Conservation (phyloP, 2,888 invertebrate genomes). For the Drosophila formosana region DNA sequence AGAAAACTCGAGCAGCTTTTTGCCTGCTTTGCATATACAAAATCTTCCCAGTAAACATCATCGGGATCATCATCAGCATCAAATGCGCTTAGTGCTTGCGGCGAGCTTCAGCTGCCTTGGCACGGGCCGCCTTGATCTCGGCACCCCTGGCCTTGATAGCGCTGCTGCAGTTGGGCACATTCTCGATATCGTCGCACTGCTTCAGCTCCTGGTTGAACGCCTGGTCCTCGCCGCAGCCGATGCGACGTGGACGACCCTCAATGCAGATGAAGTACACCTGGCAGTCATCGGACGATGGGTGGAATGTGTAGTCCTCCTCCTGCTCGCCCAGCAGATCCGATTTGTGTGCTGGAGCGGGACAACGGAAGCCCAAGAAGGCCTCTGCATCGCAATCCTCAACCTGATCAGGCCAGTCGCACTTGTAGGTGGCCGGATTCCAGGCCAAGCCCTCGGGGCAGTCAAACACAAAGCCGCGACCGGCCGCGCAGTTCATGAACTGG, state of each 20-base stretch:
- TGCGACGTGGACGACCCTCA: slow-evolving; percentile 89
- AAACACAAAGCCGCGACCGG: slow-evolving; percentile 90
- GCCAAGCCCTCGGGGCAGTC: slow-evolving; percentile 94
- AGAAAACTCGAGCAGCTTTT: slow-evolving; percentile 73
- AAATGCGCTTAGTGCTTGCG: slow-evolving; percentile 24
- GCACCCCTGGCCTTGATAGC: slow-evolving; percentile 71
- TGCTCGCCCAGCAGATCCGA: slow-evolving; percentile 84
- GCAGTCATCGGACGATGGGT: slow-evolving; percentile 88
- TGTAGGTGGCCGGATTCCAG: slow-evolving; percentile 89
- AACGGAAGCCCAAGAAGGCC: slow-evolving; percentile 91
- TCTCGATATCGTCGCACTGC: slow-evolving; percentile 91
- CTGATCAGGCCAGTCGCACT: slow-evolving; percentile 95
- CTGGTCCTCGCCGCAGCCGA: slow-evolving; percentile 90
- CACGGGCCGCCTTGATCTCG: slow-evolving; percentile 81
- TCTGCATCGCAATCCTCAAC: slow-evolving; percentile 93
- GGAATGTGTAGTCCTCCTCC: slow-evolving; percentile 85
- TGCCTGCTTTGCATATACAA: slow-evolving; percentile 43
- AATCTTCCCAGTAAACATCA: slow-evolving; percentile 20
- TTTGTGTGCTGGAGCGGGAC: slow-evolving; percentile 87
- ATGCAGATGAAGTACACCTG: slow-evolving; percentile 93
- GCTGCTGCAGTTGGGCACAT: slow-evolving; percentile 90
- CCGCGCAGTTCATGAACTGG: slow-evolving; percentile 92
- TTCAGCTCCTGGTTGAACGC: slow-evolving; percentile 91
- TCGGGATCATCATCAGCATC: not conserved
- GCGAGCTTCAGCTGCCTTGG: slow-evolving; percentile 57